These are phyloP conservation scores for Leucopsar rothschildi DNA, from an alignment of 2,113 vertebrate species.

Conservation along the genomic window DNA sequence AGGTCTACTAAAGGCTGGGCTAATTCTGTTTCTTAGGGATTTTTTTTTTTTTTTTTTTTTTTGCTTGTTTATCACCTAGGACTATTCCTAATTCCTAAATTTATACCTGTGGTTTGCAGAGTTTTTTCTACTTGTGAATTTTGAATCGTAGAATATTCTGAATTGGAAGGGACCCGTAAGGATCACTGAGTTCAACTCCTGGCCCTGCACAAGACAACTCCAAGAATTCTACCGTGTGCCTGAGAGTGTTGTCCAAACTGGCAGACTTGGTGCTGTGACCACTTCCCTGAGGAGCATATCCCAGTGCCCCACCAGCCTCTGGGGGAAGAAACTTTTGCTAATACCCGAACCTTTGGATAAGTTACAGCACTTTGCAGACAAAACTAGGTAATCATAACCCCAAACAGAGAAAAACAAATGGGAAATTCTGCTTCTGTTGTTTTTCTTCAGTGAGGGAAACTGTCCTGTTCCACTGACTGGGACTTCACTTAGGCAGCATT, in stretches of 20 bases:
- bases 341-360: not conserved
- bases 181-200: not conserved
- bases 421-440: not conserved
- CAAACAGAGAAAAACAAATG: not conserved
- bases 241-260: not conserved
- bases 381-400: not conserved
- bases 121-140: not conserved
- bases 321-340: not conserved
- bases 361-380: not conserved
- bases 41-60: not conserved
- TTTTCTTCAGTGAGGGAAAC: not conserved
- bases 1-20: not conserved
- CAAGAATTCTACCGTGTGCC: not conserved
- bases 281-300: not conserved
- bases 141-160: not conserved
- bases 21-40: accelerated
- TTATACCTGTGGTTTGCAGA: not conserved
- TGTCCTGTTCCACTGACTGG: not conserved
- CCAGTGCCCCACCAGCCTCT: not conserved
- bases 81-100: not conserved
- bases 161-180: not conserved
- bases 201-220: not conserved
- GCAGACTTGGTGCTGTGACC: not conserved
- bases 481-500: accelerated
- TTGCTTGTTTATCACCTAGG: not conserved